Percentiles rank a stretch among this genome's conserved stretches.
These are phyloP conservation scores for Chrysomallon squamiferum DNA, from an alignment of 1,140 invertebrate species.

Conservation along the genomic window DNA sequence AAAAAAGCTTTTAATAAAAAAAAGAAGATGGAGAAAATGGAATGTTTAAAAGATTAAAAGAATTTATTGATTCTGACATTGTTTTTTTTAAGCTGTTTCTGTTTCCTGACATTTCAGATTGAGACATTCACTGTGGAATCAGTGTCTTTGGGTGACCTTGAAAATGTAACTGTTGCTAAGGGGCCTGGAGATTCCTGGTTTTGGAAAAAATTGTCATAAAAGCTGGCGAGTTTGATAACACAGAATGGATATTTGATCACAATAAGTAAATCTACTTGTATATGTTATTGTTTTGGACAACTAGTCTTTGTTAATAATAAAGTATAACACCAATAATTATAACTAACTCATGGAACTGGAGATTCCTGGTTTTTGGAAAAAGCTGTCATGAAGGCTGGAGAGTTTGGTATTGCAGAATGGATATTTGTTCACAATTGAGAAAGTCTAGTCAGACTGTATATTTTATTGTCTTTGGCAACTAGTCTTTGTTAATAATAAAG, in stretches of 20 bases:
- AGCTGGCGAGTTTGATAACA: conserved; percentile 22
- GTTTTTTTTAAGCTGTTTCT: too few species aligned
- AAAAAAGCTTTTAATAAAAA: too few species aligned
- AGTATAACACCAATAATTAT: too few species aligned
- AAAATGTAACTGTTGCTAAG: conserved; percentile 39
- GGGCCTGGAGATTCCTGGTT: conserved; percentile 39
- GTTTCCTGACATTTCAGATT: too few species aligned
- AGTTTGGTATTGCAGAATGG: conserved; percentile 23
- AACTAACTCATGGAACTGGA: conserved; percentile 40
- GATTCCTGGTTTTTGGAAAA: conserved; percentile 39
- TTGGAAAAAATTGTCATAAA: conserved; percentile 43
- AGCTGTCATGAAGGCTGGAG: conserved; percentile 32
- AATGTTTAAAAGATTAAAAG: too few species aligned
- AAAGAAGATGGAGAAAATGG: too few species aligned
- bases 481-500: too few species aligned
- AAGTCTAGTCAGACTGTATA: too few species aligned
- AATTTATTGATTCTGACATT: too few species aligned
- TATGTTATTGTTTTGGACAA: background rate
- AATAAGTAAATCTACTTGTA: too few species aligned
- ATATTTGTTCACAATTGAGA: conserved; percentile 33
- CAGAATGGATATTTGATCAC: conserved; percentile 31
- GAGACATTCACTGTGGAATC: conserved; percentile 35
- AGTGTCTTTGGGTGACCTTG: conserved; percentile 42
- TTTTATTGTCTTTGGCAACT: too few species aligned
- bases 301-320: too few species aligned